phyloP scores from a whole-genome alignment of 2,797 vertebrate genomes.

The Coreius guichenoti region DNA sequence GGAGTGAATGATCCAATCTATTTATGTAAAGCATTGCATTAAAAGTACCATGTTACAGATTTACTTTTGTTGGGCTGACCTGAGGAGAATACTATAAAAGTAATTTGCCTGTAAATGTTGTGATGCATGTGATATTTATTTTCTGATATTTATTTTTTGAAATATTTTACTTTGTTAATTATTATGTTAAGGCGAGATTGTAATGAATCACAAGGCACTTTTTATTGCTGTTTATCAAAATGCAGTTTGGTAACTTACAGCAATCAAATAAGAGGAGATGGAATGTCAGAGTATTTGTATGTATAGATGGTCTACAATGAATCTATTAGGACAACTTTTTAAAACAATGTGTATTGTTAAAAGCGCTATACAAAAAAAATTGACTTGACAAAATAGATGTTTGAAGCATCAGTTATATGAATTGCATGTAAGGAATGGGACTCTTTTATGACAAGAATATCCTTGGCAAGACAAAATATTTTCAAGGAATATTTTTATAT shows the following conservation, averaged over 20 bases:
- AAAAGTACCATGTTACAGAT: slow-evolving; percentile 2
- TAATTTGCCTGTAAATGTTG: slow-evolving; percentile 56
- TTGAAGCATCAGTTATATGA: neutral
- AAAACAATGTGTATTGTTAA: neutral
- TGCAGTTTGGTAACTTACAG: slow-evolving; percentile 45
- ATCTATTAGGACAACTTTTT: neutral
- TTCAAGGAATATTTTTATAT: neutral
- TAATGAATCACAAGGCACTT: slow-evolving; percentile 66
- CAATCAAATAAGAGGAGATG: slow-evolving; percentile 57
- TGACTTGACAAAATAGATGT: neutral
- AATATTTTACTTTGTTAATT: slow-evolving; percentile 52
- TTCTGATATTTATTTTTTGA: slow-evolving; percentile 50
- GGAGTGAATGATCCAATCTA: neutral
- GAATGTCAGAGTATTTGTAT: slow-evolving; percentile 48
- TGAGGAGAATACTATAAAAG: slow-evolving; percentile 46
- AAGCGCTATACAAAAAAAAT: neutral
- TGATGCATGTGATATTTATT: slow-evolving; percentile 58
- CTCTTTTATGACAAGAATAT: slow-evolving; percentile 19
- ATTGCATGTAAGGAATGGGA: slow-evolving; percentile 36
- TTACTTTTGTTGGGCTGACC: neutral
- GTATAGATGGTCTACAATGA: slow-evolving; percentile 18
- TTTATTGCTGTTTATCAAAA: slow-evolving; percentile 60
- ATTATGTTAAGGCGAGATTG: slow-evolving; percentile 57
- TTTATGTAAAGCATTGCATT: slow-evolving; percentile 5
- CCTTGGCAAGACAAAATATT: neutral